A percentile compares a stretch with the other conserved stretches of the same genome.
These are phyloP conservation scores for Cenopis cana DNA, from an alignment of 2,888 invertebrate species.

Conservation along the genomic window DNA sequence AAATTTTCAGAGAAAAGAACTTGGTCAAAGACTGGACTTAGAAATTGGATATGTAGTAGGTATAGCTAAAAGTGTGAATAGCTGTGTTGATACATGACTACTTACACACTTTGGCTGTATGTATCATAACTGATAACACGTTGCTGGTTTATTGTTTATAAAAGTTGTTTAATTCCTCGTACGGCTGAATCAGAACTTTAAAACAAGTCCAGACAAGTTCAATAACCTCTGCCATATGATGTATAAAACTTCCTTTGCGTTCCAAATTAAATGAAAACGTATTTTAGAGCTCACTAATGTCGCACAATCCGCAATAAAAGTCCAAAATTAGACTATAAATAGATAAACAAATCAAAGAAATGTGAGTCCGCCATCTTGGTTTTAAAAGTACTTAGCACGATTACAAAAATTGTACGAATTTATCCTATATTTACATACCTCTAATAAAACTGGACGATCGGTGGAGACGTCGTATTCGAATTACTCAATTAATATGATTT, in stretches of 20 bases:
- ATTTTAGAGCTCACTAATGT: conserved; percentile 21
- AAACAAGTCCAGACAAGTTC: conserved; percentile 72
- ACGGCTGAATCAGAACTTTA: conserved; percentile 40
- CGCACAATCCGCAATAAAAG: conserved; percentile 36
- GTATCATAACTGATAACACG: not conserved
- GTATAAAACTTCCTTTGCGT: conserved; percentile 5
- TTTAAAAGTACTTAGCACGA: conserved; percentile 49
- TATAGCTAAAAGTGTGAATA: not conserved
- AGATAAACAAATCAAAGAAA: conserved; percentile 62
- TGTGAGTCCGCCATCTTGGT: conserved; percentile 74
- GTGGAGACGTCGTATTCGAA: conserved; percentile 50
- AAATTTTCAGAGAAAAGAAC: too few relatives aligned
- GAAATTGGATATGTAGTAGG: too few relatives aligned
- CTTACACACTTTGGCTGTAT: not conserved
- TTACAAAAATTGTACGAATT: conserved; percentile 46
- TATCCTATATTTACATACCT: conserved; percentile 36
- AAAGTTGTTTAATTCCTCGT: not conserved
- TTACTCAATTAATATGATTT: conserved; percentile 41
- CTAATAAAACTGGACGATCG: conserved; percentile 46
- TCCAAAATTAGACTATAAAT: conserved; percentile 50
- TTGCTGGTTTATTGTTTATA: not conserved
- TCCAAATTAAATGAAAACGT: conserved; percentile 1
- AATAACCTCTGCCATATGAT: conserved; percentile 55
- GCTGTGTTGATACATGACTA: not conserved
- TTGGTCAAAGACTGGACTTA: too few relatives aligned